Percentiles rank a stretch among this genome's conserved stretches.
These are phyloP conservation scores for Sebastes diploproa DNA, from an alignment of 2,797 vertebrate genomes.

Conservation along the genomic window DNA sequence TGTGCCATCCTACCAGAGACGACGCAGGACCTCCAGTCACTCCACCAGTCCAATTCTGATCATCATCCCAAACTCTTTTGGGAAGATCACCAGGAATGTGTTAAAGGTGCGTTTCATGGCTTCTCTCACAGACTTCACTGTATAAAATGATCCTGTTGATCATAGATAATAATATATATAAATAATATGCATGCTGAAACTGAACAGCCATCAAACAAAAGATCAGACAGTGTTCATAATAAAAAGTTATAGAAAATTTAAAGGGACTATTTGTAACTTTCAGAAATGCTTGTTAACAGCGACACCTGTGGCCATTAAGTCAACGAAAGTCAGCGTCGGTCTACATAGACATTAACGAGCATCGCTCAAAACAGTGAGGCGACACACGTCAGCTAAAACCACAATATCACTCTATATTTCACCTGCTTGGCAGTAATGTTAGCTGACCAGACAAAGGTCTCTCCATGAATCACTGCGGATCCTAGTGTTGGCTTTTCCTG, in stretches of 20 bases:
- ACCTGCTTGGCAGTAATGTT: too few relatives aligned
- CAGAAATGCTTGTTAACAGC: too few relatives aligned
- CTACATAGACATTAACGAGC: too few relatives aligned
- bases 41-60: constrained; percentile 84
- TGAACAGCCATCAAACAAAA: not conserved
- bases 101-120: constrained; percentile 67
- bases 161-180: rapidly evolving
- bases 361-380: too few relatives aligned
- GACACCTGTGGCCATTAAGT: too few relatives aligned
- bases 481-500: too few relatives aligned
- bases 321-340: too few relatives aligned
- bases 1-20: constrained; percentile 76
- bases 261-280: too few relatives aligned
- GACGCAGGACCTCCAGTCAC: constrained; percentile 84
- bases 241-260: not conserved
- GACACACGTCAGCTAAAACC: too few relatives aligned
- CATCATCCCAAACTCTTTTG: constrained; percentile 87
- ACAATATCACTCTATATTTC: too few relatives aligned
- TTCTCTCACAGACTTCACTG: not conserved
- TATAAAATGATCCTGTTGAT: not conserved
- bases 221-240: not conserved
- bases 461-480: too few relatives aligned
- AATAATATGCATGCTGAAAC: not conserved
- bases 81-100: constrained; percentile 86
- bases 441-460: too few relatives aligned